These are phyloP conservation scores for Sycobia sp. DNA, from an alignment of 1,140 invertebrate species.

Conservation along the genomic window DNA sequence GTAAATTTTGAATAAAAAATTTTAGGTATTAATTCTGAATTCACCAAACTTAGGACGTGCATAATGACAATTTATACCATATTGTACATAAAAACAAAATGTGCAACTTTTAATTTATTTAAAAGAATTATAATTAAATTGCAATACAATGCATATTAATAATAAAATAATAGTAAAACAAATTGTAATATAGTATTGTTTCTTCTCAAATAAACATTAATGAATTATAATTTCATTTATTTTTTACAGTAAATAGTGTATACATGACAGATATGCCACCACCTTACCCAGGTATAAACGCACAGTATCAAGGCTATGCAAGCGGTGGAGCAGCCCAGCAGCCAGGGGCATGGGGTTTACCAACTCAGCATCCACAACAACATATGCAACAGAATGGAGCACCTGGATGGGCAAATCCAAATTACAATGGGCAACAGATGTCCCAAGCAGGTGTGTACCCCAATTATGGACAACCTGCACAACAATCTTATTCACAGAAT, in stretches of 20 bases:
- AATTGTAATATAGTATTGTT: not conserved
- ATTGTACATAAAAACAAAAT: too few relatives aligned
- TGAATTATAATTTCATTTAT: not conserved
- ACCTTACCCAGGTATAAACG: slow-evolving; percentile 87
- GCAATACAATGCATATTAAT: too few relatives aligned
- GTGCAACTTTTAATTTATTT: too few relatives aligned
- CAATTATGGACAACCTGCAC: slow-evolving; percentile 49
- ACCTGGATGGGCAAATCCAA: slow-evolving; percentile 56
- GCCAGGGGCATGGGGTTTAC: slow-evolving; percentile 40
- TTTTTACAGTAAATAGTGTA: slow-evolving; percentile 76
- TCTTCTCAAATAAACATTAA: not conserved
- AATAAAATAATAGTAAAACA: too few relatives aligned
- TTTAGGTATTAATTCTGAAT: slow-evolving; percentile 1
- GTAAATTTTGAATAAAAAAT: not conserved
- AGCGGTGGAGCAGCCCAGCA: slow-evolving; percentile 43
- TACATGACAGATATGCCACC: slow-evolving; percentile 92
- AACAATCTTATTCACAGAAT: slow-evolving; percentile 48
- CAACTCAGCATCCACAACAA: slow-evolving; percentile 20
- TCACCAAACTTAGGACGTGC: slow-evolving; percentile 12
- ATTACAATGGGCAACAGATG: slow-evolving; percentile 56
- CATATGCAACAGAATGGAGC: slow-evolving; percentile 47
- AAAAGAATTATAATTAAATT: too few relatives aligned
- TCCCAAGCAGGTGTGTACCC: slow-evolving; percentile 60
- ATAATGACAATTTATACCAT: not conserved
- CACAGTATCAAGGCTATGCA: slow-evolving; percentile 58